A percentile compares a stretch with the other conserved stretches of the same genome.
phyloP scores from a whole-genome alignment of 2,797 vertebrate species.

The Erpetoichthys calabaricus region DNA sequence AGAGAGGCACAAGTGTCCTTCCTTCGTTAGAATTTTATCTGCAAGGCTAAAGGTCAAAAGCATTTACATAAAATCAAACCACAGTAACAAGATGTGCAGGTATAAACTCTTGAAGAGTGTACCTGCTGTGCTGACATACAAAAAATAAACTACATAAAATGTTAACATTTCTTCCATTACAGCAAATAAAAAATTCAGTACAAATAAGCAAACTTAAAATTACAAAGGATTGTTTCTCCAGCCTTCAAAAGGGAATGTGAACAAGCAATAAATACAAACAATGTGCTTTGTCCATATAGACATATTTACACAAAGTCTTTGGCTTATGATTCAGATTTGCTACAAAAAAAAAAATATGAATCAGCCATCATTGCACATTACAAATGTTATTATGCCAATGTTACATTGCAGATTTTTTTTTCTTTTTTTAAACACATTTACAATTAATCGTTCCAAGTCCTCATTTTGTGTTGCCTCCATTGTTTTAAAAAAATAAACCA shows the following conservation, averaged over 20 bases:
- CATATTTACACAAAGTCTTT: slow-evolving; percentile 99
- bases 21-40: slow-evolving; percentile 35
- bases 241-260: slow-evolving; percentile 84
- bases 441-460: slow-evolving; percentile 10
- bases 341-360: slow-evolving; percentile 64
- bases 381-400: slow-evolving; percentile 59
- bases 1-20: too few species aligned
- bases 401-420: slow-evolving; percentile 48
- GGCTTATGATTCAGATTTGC: slow-evolving; percentile 91
- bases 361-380: slow-evolving; percentile 78
- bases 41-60: slow-evolving; percentile 56
- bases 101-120: slow-evolving; percentile 54
- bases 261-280: slow-evolving; percentile 99
- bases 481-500: slow-evolving; percentile 13
- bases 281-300: slow-evolving; percentile 96
- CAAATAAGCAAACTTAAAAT: slow-evolving; percentile 55
- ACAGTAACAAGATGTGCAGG: slow-evolving; percentile 61
- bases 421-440: slow-evolving; percentile 38
- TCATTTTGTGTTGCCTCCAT: slow-evolving; percentile 3
- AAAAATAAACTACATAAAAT: slow-evolving; percentile 74
- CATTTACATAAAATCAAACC: slow-evolving; percentile 63
- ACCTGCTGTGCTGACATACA: slow-evolving; percentile 74
- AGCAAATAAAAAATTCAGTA: slow-evolving; percentile 31
- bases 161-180: slow-evolving; percentile 66
- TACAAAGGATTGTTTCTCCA: slow-evolving; percentile 69